phyloP scores from a whole-genome alignment of 2,888 invertebrate species.

The Brenthis ino region DNA sequence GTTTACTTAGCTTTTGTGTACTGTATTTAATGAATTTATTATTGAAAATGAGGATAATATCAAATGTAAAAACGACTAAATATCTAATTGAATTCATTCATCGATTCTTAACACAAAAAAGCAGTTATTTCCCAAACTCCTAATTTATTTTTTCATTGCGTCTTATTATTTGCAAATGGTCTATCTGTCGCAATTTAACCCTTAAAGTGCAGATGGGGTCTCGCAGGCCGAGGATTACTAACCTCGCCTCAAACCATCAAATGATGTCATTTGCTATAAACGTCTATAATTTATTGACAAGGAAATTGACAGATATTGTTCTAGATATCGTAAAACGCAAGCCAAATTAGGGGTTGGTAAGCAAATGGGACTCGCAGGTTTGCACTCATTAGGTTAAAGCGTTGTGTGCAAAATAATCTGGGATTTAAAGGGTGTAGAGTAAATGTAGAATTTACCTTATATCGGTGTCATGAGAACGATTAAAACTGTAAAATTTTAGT shows the following conservation, averaged over 20 bases:
- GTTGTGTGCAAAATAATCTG: conserved; percentile 54
- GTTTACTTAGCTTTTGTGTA: conserved; percentile 6
- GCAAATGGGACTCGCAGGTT: conserved; percentile 71
- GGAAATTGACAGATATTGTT: conserved; percentile 81
- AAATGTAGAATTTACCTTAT: conserved; percentile 30
- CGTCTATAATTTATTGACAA: conserved; percentile 79
- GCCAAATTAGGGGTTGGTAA: conserved; percentile 77
- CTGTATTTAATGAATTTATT: too few relatives aligned
- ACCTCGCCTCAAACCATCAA: conserved; percentile 74
- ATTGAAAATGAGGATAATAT: too few relatives aligned
- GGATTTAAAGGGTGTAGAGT: conserved; percentile 51
- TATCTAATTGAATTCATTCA: too few relatives aligned
- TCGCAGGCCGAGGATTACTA: conserved; percentile 72
- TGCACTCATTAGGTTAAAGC: conserved; percentile 56
- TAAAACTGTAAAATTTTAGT: too few relatives aligned
- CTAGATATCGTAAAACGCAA: conserved; percentile 77
- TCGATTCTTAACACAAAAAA: not conserved
- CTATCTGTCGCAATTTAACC: conserved; percentile 81
- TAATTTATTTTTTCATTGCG: conserved; percentile 82
- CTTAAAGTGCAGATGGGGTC: conserved; percentile 78
- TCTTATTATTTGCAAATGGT: conserved; percentile 82
- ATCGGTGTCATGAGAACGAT: not conserved
- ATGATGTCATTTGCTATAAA: conserved; percentile 76
- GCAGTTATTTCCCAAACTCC: conserved; percentile 48
- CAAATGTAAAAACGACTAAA: too few relatives aligned